These are phyloP conservation scores for Lottia scabra DNA, from an alignment of 2,888 invertebrate species.

Conservation along the genomic window DNA sequence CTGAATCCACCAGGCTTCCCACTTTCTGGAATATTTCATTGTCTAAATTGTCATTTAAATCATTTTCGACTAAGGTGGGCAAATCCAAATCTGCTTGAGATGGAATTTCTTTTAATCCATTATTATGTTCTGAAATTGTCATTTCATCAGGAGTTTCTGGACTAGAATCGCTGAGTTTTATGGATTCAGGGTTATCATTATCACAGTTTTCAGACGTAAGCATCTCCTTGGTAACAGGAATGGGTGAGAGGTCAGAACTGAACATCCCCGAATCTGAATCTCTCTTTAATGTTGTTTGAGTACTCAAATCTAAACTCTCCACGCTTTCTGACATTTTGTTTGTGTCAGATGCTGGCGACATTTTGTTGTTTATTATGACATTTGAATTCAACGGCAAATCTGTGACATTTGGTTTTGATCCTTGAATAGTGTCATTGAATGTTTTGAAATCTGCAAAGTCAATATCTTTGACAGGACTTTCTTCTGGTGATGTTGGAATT, in stretches of 20 bases:
- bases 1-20: neutral
- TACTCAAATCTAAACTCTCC: neutral
- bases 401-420: neutral
- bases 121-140: neutral
- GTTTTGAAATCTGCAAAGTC: slow-evolving; percentile 30
- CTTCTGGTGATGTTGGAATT: too few relatives aligned
- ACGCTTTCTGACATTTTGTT: too few relatives aligned
- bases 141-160: neutral
- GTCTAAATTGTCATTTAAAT: neutral
- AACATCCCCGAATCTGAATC: slow-evolving; percentile 52
- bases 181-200: slow-evolving; percentile 16
- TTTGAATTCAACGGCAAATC: neutral
- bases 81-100: neutral
- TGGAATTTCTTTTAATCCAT: neutral
- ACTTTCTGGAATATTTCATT: neutral
- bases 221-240: slow-evolving; percentile 35
- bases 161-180: neutral
- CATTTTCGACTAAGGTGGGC: neutral
- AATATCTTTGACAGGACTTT: slow-evolving; percentile 12
- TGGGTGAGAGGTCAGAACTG: slow-evolving; percentile 56
- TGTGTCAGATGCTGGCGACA: neutral
- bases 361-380: slow-evolving; percentile 5
- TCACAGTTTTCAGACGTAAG: slow-evolving; percentile 29
- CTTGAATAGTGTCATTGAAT: slow-evolving; percentile 13
- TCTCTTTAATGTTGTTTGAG: neutral